phyloP scores from a whole-genome alignment of 2,113 vertebrate genomes.

The Bambusicola thoracicus region DNA sequence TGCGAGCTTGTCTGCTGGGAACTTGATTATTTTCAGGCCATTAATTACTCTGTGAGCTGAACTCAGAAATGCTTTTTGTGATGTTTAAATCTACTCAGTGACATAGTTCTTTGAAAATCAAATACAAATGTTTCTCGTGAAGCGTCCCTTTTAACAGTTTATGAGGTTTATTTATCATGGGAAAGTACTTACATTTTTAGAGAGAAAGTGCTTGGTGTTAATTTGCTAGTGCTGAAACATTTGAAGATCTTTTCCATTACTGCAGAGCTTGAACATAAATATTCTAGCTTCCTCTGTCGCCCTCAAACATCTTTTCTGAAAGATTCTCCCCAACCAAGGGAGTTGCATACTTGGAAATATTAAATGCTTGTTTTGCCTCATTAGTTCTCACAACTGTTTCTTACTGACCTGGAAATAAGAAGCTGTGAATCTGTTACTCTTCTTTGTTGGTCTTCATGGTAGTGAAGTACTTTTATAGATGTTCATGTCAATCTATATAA shows the following conservation, averaged over 20 bases:
- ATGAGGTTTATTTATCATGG: background rate
- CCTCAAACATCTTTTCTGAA: background rate
- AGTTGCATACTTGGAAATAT: background rate
- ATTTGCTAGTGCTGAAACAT: background rate
- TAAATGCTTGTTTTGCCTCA: background rate
- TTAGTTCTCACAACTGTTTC: background rate
- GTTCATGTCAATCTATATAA: background rate
- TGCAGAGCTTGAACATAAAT: background rate
- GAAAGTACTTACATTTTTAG: background rate
- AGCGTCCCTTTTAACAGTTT: background rate
- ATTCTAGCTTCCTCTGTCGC: background rate
- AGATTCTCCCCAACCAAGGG: background rate
- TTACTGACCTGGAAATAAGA: background rate
- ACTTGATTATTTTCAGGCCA: background rate
- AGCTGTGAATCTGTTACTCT: background rate
- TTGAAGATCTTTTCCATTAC: background rate
- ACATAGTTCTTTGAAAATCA: background rate
- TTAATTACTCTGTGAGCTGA: background rate
- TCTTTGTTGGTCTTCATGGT: background rate
- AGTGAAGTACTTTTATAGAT: background rate
- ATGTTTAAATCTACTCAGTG: background rate
- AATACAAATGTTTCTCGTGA: background rate
- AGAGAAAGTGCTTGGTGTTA: background rate
- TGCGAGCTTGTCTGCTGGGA: background rate
- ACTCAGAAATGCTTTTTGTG: background rate